Conservation (phyloP, 2,113 vertebrate genomes). For the human region DNA sequence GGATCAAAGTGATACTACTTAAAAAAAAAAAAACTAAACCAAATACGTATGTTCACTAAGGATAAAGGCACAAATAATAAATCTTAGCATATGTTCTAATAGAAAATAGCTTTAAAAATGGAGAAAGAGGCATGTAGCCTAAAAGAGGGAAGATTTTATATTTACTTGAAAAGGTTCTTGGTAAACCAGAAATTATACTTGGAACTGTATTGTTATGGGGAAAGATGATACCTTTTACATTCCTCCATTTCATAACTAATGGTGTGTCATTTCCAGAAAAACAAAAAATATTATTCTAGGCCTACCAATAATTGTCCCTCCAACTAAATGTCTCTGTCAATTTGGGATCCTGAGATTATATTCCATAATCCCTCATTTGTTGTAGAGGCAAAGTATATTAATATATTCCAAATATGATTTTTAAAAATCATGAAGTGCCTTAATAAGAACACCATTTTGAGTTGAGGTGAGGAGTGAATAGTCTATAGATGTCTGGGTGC, state of each 20-base stretch:
- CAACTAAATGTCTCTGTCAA: not conserved
- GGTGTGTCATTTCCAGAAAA: not conserved
- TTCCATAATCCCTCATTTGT: not conserved
- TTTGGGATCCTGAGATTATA: not conserved
- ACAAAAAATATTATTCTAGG: not conserved
- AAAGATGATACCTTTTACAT: not conserved
- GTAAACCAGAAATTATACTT: not conserved
- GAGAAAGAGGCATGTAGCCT: not conserved
- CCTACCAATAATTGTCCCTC: not conserved
- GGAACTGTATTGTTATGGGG: not conserved
- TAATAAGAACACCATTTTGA: not conserved
- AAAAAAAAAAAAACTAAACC: not conserved
- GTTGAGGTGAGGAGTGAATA: accelerated
- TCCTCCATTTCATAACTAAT: not conserved
- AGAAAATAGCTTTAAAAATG: not conserved
- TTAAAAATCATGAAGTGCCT: not conserved
- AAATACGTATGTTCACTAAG: not conserved
- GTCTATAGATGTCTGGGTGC: not conserved
- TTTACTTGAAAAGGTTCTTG: not conserved
- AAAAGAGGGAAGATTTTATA: not conserved
- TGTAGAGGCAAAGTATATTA: not conserved
- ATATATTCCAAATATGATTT: not conserved
- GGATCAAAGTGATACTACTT: not conserved
- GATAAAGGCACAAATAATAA: not conserved
- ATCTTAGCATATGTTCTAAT: not conserved